Base-by-base conservation (phyloP, 2,888 invertebrate genomes). In the Pasiphila rectangulata region DNA sequence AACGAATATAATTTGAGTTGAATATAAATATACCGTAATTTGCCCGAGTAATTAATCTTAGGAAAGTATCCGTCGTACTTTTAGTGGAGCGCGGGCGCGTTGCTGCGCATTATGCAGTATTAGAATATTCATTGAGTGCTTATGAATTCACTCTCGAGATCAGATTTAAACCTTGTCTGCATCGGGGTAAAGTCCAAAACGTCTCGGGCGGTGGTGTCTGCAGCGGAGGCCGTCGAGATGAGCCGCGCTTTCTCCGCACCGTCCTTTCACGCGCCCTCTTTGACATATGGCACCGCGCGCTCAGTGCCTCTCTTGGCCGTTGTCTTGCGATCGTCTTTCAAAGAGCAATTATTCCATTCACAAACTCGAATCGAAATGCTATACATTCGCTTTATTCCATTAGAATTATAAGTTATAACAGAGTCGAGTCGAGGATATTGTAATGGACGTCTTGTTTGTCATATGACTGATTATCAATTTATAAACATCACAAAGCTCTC, bases 81-180 rank as follows among this genome's bases (percentile, higher is more conserved):
- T 46, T 46, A 46, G 6, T 30, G 1, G 29, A 35, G n/a, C 7
- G 34, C 9, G 37, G 16, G 42, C 35, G 20, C 4, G 20, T 15
- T 10, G 1, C 19, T 3, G 19, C 37, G 32, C 19, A 25, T 39
- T 9, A 38, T 34, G 16, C 4, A 27, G 13, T 10, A 36, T 40
- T 24, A 46, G 17, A 46, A 46, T 46, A 46, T 46, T 40, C 40
- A 46, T 46, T 12, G 35, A 23, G 21, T 46, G 25, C 17, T 37
- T 24, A 13, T 16, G 20, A n/a, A 17, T 17, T 17, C 2, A 12
- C 10, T 9, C 6, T 10, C 21, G 5, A 10, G n/a, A 7, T 2
- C 30, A 2, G 19, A 12, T 24, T 23, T 9, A 17, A 17, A 10
- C 32, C 19, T 20, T 25, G 38, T 38, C 7, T 1, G 15, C 17